Percentiles rank a stretch among this genome's conserved stretches.
Conservation (phyloP, 2,113 vertebrate genomes). For the Gnathonemus echidnorhynchus region DNA sequence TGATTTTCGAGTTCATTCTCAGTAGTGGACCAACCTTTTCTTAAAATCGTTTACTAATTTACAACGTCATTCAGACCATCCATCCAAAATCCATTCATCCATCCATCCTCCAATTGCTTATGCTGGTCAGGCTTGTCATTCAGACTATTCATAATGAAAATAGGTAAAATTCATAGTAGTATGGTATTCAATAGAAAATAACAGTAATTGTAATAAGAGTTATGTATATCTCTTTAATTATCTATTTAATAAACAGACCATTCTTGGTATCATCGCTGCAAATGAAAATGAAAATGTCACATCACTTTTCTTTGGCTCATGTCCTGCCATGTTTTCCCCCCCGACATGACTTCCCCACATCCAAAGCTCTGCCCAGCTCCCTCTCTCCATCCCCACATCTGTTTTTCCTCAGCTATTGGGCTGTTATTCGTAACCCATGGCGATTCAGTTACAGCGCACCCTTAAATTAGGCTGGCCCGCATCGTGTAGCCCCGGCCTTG, state of each 20-base stretch:
- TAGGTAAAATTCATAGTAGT: neutral
- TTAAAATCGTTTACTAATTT: neutral
- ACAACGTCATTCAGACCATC: neutral
- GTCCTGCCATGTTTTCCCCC: neutral
- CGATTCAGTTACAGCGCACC: neutral
- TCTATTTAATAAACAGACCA: neutral
- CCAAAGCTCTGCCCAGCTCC: neutral
- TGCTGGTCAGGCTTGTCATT: neutral
- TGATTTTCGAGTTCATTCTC: neutral
- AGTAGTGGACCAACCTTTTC: neutral
- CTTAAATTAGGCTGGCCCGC: constrained; percentile 8
- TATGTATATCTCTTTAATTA: neutral
- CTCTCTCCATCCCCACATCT: constrained; percentile 2
- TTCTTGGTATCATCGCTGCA: neutral
- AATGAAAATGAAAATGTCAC: neutral
- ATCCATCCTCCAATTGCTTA: neutral
- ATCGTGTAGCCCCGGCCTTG: neutral
- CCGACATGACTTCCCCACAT: neutral
- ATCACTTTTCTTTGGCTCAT: neutral
- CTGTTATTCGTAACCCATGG: constrained; percentile 6
- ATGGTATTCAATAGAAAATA: neutral
- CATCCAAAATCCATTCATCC: neutral
- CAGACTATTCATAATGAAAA: neutral
- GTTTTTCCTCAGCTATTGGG: constrained; percentile 22
- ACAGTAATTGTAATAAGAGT: neutral